phyloP scores from a whole-genome alignment of 2,797 vertebrate species.

The Trachops cirrhosus region DNA sequence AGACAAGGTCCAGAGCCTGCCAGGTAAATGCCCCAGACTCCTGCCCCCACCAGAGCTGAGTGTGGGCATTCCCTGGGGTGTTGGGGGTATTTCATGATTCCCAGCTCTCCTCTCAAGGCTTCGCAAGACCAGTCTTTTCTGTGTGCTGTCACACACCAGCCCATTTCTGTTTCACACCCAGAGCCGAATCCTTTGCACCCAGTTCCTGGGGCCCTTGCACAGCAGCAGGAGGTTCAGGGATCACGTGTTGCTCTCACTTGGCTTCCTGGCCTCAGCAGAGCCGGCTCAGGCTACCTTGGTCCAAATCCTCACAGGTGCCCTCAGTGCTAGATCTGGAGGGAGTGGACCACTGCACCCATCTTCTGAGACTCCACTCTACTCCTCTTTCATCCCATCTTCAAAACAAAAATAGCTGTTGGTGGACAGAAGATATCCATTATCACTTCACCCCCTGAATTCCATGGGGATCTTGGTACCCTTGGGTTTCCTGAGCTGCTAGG shows the following conservation, averaged over 20 bases:
- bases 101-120: not conserved
- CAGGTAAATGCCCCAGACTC: not conserved
- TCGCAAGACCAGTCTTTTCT: not conserved
- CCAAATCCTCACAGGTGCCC: not conserved
- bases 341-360: not conserved
- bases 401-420: not conserved
- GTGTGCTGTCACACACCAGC: not conserved
- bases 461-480: not conserved
- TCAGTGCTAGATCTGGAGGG: not conserved
- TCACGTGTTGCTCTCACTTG: not conserved
- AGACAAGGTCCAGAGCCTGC: not conserved
- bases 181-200: too few species aligned
- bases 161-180: not conserved
- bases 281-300: not conserved
- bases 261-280: not conserved
- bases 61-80: rapidly evolving
- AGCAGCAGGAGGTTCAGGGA: not conserved
- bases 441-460: not conserved
- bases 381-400: not conserved
- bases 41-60: not conserved
- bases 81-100: not conserved
- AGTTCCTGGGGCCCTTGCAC: not conserved
- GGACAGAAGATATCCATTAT: not conserved
- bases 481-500: not conserved
- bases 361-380: not conserved